Percentiles rank a stretch among this genome's conserved stretches.
phyloP scores from a whole-genome alignment of 2,797 vertebrate genomes.

The Neostethus bicornis region DNA sequence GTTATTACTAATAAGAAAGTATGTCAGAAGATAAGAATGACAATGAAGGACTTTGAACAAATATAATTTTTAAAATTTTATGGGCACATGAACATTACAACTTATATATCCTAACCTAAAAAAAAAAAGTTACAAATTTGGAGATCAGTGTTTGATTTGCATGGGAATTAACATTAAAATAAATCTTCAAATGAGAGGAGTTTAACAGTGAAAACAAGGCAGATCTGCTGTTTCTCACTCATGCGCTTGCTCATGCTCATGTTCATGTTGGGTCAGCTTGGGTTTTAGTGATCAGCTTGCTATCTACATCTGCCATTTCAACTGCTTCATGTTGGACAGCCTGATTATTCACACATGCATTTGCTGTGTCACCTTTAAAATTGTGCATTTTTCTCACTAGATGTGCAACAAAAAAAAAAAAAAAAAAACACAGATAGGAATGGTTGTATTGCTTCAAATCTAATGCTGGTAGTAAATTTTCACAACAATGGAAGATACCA shows the following conservation, averaged over 20 bases:
- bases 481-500: constrained; percentile 67
- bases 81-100: too few relatives aligned
- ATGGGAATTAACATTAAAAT: constrained; percentile 20
- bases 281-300: constrained; percentile 62
- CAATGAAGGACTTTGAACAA: constrained; percentile 22
- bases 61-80: constrained; percentile 2
- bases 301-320: constrained; percentile 65
- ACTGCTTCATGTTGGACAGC: constrained; percentile 53
- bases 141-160: constrained; percentile 6
- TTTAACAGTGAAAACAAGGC: constrained; percentile 39
- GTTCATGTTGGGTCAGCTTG: constrained; percentile 77
- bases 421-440: too few relatives aligned
- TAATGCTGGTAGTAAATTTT: constrained; percentile 71
- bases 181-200: constrained; percentile 45
- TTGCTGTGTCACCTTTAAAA: constrained; percentile 7
- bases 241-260: constrained; percentile 57
- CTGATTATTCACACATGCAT: constrained; percentile 29
- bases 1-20: constrained; percentile 46
- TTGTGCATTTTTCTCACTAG: background rate
- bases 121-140: constrained; percentile 8
- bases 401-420: background rate
- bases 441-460: too few relatives aligned
- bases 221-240: constrained; percentile 63
- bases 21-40: constrained; percentile 15
- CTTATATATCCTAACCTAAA: too few relatives aligned